Conservation (phyloP, 2,888 invertebrate genomes). For the Chrysolina oricalcia region DNA sequence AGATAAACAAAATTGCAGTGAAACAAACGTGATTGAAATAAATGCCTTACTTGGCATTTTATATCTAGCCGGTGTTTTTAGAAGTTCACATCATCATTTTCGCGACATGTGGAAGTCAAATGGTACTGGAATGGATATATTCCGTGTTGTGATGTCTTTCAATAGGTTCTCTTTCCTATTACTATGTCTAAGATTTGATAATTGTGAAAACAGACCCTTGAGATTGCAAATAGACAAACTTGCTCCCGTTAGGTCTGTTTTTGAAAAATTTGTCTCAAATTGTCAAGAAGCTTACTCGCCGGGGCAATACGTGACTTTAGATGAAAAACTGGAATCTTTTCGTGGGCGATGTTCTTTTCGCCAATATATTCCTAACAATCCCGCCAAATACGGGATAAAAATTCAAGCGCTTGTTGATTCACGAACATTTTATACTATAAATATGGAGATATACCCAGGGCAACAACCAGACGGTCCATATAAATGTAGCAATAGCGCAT, state of each 20-base stretch:
- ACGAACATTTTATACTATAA: no score
- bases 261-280: background rate
- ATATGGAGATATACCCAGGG: no score
- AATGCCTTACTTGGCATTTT: conserved; percentile 29
- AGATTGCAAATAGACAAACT: conserved; percentile 3
- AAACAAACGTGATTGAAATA: conserved; percentile 16
- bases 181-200: conserved; percentile 18
- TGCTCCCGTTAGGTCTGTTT: background rate
- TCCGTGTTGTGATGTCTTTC: conserved; percentile 26
- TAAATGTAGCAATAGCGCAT: no score
- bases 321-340: no score
- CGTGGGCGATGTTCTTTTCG: background rate
- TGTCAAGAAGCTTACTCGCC: no score
- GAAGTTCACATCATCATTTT: conserved; percentile 21
- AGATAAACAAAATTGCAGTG: conserved; percentile 18
- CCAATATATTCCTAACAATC: no score
- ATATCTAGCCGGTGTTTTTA: conserved; percentile 23
- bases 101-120: conserved; percentile 28
- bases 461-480: no score
- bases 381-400: no score
- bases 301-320: no score
- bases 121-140: conserved; percentile 27
- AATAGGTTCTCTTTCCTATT: conserved; percentile 29
- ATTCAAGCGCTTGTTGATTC: no score
- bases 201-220: conserved; percentile 5